Conservation (phyloP, 2,797 vertebrate species). For the Craterocephalus amniculus region DNA sequence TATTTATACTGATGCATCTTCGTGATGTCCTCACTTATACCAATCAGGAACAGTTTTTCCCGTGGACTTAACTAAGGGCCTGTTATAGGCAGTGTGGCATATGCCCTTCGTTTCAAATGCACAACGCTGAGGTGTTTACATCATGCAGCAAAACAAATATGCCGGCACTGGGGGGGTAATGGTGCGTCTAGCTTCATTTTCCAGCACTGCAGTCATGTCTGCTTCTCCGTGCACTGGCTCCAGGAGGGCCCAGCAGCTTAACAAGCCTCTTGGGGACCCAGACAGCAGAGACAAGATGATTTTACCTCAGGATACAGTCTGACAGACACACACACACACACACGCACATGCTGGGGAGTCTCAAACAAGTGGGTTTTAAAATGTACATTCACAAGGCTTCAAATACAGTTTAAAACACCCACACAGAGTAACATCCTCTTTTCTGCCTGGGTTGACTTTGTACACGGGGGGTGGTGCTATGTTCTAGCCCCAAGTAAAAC, state of each 20-base stretch:
- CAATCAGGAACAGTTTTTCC: not conserved
- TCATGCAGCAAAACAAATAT: conserved; percentile 76
- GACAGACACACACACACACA: conserved; percentile 56
- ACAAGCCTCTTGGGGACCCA: conserved; percentile 76
- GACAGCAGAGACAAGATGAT: conserved; percentile 68
- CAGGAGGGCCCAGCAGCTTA: conserved; percentile 73
- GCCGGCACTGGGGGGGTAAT: conserved; percentile 73
- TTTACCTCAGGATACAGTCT: conserved; percentile 72
- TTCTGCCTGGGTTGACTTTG: conserved; percentile 49
- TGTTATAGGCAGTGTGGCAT: conserved; percentile 38
- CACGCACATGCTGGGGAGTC: conserved; percentile 41
- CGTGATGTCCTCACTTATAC: not conserved
- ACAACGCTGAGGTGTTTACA: conserved; percentile 62
- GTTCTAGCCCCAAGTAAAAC: conserved; percentile 39
- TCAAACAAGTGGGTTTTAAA: conserved; percentile 76
- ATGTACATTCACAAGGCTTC: conserved; percentile 61
- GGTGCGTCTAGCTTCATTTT: conserved; percentile 74
- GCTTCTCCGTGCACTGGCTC: conserved; percentile 62
- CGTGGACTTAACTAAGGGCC: conserved; percentile 4
- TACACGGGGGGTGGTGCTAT: conserved; percentile 31
- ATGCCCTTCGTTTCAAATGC: conserved; percentile 62
- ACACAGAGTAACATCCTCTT: conserved; percentile 54
- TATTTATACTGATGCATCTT: not conserved
- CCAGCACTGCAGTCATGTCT: conserved; percentile 73
- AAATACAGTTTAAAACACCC: conserved; percentile 66